Conservation (phyloP, 2,888 invertebrate species). For the Heliconius sara region DNA sequence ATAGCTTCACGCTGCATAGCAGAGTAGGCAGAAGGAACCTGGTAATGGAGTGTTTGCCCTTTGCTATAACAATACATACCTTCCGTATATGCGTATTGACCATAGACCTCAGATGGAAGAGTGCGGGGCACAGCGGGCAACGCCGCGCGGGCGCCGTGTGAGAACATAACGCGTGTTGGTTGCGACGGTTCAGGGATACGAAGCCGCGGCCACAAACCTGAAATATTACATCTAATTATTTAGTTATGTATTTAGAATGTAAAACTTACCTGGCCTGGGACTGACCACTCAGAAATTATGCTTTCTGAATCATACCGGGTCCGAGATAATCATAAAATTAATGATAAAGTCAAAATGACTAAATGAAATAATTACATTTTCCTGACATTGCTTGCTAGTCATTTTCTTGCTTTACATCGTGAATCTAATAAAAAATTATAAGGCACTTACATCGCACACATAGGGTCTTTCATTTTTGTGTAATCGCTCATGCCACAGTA, state of each 20-base stretch:
- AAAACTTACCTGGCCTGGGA: no score
- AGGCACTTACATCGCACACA: conserved; percentile 62
- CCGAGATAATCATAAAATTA: no score
- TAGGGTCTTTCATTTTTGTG: conserved; percentile 74
- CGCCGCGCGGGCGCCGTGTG: conserved; percentile 72
- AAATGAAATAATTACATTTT: no score
- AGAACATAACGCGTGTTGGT: conserved; percentile 73
- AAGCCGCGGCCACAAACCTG: conserved; percentile 72
- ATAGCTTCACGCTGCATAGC: no score
- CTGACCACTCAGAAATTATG: no score
- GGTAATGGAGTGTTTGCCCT: no score
- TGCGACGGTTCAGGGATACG: conserved; percentile 72
- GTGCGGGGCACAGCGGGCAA: conserved; percentile 78
- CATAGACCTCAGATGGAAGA: conserved; percentile 78
- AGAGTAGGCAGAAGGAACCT: no score
- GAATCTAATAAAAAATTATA: not conserved
- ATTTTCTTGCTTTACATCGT: no score
- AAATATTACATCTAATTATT: not conserved
- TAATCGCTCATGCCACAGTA: conserved; percentile 72
- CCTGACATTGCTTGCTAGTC: no score
- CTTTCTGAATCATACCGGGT: no score
- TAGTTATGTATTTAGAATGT: no score
- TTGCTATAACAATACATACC: conserved; percentile 52
- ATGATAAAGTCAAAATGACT: no score
- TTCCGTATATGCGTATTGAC: conserved; percentile 78